A percentile compares a stretch with the other conserved stretches of the same genome.
Conservation (phyloP, 2,888 invertebrate species). For the Mesorhabditis spiculigera region DNA sequence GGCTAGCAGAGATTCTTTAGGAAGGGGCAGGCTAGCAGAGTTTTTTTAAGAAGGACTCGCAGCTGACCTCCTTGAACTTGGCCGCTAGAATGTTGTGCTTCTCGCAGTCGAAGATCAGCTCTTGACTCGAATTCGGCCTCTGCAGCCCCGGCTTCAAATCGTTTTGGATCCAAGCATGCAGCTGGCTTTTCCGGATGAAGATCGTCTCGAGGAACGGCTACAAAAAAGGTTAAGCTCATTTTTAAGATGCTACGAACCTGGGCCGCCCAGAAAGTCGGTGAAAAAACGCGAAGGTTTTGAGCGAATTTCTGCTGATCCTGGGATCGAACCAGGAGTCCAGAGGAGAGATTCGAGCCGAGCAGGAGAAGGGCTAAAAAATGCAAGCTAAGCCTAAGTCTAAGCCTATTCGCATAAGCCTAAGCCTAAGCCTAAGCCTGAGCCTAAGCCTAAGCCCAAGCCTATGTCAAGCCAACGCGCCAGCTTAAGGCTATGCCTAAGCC, state of each 20-base stretch:
- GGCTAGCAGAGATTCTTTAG: too few species aligned
- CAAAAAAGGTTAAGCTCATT: background rate
- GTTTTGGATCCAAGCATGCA: background rate
- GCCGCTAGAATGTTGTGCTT: slow-evolving; percentile 14
- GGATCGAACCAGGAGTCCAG: background rate
- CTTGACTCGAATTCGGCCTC: background rate
- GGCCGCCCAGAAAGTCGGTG: background rate
- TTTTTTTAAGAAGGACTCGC: too few species aligned
- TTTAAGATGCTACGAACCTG: background rate
- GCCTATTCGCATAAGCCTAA: too few species aligned
- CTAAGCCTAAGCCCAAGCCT: too few species aligned
- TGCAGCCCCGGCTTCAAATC: too few species aligned
- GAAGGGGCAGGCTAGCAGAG: too few species aligned
- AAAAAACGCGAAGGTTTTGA: background rate
- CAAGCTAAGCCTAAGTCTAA: too few species aligned
- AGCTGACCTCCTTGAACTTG: slow-evolving; percentile 20
- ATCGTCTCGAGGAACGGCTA: background rate
- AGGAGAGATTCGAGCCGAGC: background rate
- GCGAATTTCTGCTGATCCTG: background rate
- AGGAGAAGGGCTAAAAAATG: background rate
- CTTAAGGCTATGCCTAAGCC: too few species aligned
- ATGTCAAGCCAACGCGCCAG: too few species aligned
- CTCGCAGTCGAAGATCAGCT: slow-evolving; percentile 21
- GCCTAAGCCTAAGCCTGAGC: too few species aligned
- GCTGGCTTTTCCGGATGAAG: slow-evolving; percentile 1